Conservation (phyloP, 2,113 vertebrate species). For the Rissa tridactyla region DNA sequence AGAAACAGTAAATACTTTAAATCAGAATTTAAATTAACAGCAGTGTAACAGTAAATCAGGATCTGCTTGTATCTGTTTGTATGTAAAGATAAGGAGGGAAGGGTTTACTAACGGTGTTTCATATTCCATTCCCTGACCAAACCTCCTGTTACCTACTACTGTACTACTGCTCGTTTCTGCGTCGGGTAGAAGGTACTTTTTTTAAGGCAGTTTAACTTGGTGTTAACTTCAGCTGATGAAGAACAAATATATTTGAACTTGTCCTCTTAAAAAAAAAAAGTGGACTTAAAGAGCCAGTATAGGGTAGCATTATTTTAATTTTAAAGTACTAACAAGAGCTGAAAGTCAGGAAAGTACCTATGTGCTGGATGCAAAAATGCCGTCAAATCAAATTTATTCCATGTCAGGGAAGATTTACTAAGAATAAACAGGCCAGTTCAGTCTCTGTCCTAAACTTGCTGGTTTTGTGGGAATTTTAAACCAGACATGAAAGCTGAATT, state of each 20-base stretch:
- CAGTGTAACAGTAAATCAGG: accelerated
- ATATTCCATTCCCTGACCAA: background rate
- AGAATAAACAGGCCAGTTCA: background rate
- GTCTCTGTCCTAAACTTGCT: background rate
- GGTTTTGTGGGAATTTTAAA: background rate
- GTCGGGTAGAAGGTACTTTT: background rate
- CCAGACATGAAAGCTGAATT: background rate
- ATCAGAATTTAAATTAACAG: background rate
- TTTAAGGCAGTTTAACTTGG: background rate
- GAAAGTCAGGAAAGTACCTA: background rate
- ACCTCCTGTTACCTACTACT: background rate
- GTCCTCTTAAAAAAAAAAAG: background rate
- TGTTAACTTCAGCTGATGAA: background rate
- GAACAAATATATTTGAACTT: background rate
- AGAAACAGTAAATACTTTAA: background rate
- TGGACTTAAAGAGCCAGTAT: background rate
- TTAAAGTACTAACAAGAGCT: background rate
- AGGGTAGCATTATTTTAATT: background rate
- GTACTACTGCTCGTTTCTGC: background rate
- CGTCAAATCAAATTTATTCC: background rate
- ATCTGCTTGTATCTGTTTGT: background rate
- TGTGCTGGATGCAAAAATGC: background rate
- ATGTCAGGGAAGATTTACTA: background rate
- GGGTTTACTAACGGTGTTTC: background rate
- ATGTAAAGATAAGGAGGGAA: background rate